phyloP scores from a whole-genome alignment of 2,797 vertebrate species.

The Diceros bicornis region DNA sequence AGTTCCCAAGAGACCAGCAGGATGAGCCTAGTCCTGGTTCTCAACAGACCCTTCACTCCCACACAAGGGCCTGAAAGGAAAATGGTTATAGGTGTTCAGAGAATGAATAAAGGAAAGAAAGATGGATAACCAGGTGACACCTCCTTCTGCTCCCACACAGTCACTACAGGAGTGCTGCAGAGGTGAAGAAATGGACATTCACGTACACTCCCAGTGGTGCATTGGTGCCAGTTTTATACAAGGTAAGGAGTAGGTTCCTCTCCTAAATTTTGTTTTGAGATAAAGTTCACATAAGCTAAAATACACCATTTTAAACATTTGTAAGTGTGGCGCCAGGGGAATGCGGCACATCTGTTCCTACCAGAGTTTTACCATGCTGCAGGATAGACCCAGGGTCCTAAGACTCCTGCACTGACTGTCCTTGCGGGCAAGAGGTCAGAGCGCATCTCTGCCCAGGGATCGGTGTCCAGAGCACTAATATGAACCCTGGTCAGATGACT shows the following conservation, averaged over 20 bases:
- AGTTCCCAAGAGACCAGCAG: background rate
- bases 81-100: background rate
- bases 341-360: background rate
- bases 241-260: background rate
- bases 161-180: background rate
- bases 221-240: background rate
- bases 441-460: background rate
- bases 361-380: background rate
- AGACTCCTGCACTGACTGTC: background rate
- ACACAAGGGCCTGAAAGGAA: background rate
- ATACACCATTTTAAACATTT: background rate
- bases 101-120: background rate
- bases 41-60: background rate
- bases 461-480: background rate
- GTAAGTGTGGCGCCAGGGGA: background rate
- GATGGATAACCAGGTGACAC: background rate
- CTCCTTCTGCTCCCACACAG: background rate
- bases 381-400: background rate
- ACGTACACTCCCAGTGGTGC: fast-evolving
- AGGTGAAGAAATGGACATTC: background rate
- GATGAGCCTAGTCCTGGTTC: background rate
- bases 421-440: background rate
- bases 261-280: background rate
- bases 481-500: background rate
- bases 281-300: background rate